Evolutionary conservation across 2,113 vertebrate species (phyloP).

Genomic region (Pluvianellus socialis): DNA sequence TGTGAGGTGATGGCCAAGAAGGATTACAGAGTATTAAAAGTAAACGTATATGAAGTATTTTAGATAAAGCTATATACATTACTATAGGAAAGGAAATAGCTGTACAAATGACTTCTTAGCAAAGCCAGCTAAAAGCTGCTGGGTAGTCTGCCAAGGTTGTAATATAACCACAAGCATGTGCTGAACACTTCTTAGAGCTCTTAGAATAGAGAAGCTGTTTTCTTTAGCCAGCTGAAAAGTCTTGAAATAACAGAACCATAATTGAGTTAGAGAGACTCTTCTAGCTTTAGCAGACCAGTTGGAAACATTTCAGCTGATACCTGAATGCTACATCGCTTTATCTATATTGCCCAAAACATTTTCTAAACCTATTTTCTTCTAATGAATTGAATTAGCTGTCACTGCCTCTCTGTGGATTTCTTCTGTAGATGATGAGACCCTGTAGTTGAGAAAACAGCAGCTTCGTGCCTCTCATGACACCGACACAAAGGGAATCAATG

Average conservation of each 20-base stretch:
- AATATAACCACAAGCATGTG: conserved; percentile 43
- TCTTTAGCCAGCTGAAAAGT: conserved; percentile 37
- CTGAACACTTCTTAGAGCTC: conserved; percentile 42
- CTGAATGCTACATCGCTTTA: background rate
- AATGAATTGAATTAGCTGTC: background rate
- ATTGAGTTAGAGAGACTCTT: conserved; percentile 34
- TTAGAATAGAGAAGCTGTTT: conserved; percentile 48
- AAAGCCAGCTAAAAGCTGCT: conserved; percentile 38
- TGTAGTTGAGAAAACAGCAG: background rate
- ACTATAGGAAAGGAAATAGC: conserved; percentile 36
- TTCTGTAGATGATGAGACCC: background rate
- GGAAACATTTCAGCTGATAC: conserved; percentile 3
- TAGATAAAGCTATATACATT: conserved; percentile 35
- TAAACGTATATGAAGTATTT: conserved; percentile 1
- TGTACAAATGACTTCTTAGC: conserved; percentile 45
- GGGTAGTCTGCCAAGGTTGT: conserved; percentile 30
- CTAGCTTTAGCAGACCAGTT: background rate
- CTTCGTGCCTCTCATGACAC: background rate
- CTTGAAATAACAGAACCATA: conserved; percentile 50
- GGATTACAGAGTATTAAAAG: conserved; percentile 40
- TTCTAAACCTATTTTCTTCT: background rate
- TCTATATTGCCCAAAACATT: background rate
- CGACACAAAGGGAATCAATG: background rate
- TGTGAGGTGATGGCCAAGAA: conserved; percentile 33
- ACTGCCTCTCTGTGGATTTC: background rate